Evolutionary conservation across 2,888 invertebrate species (phyloP).

Genomic region (Perizoma affinitatum): DNA sequence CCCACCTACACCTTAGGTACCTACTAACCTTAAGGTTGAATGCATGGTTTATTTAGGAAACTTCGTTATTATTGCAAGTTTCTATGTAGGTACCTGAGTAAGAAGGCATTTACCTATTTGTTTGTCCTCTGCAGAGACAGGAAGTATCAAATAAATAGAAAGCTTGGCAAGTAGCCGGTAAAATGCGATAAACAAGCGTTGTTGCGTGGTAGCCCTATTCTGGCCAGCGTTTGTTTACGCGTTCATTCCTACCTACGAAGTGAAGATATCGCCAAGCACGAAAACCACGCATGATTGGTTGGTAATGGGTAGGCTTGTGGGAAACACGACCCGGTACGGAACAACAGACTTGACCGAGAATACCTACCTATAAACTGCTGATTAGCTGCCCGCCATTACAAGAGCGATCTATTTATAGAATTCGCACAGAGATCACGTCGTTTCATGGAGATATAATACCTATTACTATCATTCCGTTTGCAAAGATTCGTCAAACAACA

Average conservation of each 20-base stretch:
- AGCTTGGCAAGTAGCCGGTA: slow-evolving; percentile 6
- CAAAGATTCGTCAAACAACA: slow-evolving; percentile 57
- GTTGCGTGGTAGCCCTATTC: slow-evolving; percentile 31
- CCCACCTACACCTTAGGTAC: too few relatives aligned
- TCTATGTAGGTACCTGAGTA: too few relatives aligned
- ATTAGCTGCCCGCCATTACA: slow-evolving; percentile 74
- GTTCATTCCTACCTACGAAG: slow-evolving; percentile 14
- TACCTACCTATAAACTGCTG: slow-evolving; percentile 62
- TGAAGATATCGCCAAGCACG: slow-evolving; percentile 46
- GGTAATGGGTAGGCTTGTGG: slow-evolving; percentile 20
- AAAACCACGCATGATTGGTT: slow-evolving; percentile 49
- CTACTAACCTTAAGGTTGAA: too few relatives aligned
- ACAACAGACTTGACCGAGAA: slow-evolving; percentile 65
- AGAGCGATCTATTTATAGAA: slow-evolving; percentile 76
- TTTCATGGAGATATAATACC: slow-evolving; percentile 78
- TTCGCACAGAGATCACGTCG: slow-evolving; percentile 79
- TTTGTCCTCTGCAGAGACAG: not conserved
- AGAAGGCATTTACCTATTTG: not conserved
- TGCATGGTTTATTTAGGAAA: too few relatives aligned
- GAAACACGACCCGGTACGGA: slow-evolving; percentile 45
- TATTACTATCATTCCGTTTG: slow-evolving; percentile 63
- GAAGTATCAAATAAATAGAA: not conserved
- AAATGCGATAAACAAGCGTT: slow-evolving; percentile 25
- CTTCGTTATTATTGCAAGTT: too few relatives aligned
- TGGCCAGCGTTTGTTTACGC: slow-evolving; percentile 50